These are phyloP conservation scores for Poeciliopsis presidionis DNA, from an alignment of 2,797 vertebrate species.

Conservation along the genomic window DNA sequence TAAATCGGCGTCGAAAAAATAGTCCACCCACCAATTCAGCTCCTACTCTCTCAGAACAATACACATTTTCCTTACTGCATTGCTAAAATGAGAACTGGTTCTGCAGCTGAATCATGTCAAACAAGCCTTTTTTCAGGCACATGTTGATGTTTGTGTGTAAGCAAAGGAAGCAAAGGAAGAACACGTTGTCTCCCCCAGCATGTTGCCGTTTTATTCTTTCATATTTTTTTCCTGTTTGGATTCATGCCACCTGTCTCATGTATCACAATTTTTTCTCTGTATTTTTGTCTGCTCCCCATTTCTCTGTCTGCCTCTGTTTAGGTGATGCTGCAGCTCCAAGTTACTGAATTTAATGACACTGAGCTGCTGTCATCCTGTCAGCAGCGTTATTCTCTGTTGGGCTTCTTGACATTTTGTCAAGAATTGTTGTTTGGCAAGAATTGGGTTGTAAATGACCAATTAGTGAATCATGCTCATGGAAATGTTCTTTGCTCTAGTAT, in stretches of 20 bases:
- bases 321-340: conserved; percentile 21
- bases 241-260: conserved; percentile 11
- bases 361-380: conserved; percentile 12
- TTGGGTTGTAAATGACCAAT: conserved; percentile 42
- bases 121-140: conserved; percentile 3
- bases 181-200: neutral
- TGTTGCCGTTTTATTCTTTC: neutral
- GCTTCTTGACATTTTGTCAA: conserved; percentile 38
- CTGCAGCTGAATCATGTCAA: conserved; percentile 27
- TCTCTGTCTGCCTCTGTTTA: conserved; percentile 13
- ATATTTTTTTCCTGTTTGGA: conserved; percentile 18
- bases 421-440: conserved; percentile 16
- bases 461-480: conserved; percentile 42
- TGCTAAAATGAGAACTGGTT: conserved; percentile 2
- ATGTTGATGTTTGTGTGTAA: conserved; percentile 3
- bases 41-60: conserved; percentile 25
- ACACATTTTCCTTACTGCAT: conserved; percentile 7
- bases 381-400: conserved; percentile 28
- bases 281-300: conserved; percentile 1
- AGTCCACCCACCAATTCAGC: conserved; percentile 64
- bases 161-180: conserved; percentile 5
- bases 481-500: conserved; percentile 13
- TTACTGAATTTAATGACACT: conserved; percentile 18
- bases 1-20: conserved; percentile 59
- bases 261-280: conserved; percentile 5